Evolutionary conservation across 2,888 invertebrate species (phyloP), one percentile per base, ranked within the genome.

Genomic region (Coleophora deauratella): DNA sequence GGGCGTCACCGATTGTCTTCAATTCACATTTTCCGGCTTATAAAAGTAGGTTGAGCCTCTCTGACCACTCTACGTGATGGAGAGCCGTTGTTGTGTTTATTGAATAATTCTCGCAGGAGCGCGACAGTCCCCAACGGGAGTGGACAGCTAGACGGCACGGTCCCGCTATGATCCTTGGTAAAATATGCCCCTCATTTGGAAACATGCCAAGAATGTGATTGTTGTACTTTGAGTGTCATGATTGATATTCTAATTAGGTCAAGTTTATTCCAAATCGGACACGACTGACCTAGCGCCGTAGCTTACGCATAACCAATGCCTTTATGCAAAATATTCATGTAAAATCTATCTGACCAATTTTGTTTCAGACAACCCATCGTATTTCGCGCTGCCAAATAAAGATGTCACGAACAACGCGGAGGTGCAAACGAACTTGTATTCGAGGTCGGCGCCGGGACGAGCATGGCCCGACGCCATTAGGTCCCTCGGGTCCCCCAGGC

Each of bases 311-410:
- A n/a, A n/a, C n/a, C n/a, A n/a, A n/a, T n/a, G n/a, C n/a, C n/a
- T n/a, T n/a, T n/a, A n/a, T n/a, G n/a, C n/a, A n/a, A n/a, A n/a
- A n/a, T n/a, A n/a, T n/a, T n/a, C n/a, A n/a, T n/a, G n/a, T n/a
- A n/a, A n/a, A n/a, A n/a, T n/a, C n/a, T n/a, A n/a, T n/a, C 21
- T 21, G 21, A 21, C 21, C 21, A 21, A n/a, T 27, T 57, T 66
- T 81, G 70, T 85, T 88, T 55, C 88, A 92, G 93, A 93, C 80
- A 93, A 93, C 74, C 93, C 93, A 35, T 92, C 92, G 48, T 93
- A 93, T 71, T 93, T 93, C 72, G 88, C 91, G 59, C 75, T 92
- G 58, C 87, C 88, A 51, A 85, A 88, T 61, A 86, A 81, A 51
- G 77, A 82, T 70, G 76, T 74, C 41, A 55, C 75, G 6, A 77